phyloP scores from a whole-genome alignment of 2,888 invertebrate species.

The Drosophila longiperda region DNA sequence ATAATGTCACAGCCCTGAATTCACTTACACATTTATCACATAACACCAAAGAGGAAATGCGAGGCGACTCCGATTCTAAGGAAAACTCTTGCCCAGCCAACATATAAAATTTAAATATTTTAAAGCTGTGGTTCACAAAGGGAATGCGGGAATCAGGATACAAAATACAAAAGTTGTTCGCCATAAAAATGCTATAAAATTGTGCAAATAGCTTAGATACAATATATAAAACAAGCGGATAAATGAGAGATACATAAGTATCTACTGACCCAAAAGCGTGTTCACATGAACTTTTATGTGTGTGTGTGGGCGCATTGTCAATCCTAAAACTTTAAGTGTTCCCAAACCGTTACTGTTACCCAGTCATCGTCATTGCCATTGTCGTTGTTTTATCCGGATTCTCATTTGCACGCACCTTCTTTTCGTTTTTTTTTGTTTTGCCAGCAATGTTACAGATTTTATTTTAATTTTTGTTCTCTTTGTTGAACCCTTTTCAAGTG shows the following conservation, averaged over 20 bases:
- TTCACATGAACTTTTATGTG: conserved; percentile 65
- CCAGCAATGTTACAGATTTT: conserved; percentile 59
- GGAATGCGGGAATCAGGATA: conserved; percentile 9
- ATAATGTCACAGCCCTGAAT: conserved; percentile 29
- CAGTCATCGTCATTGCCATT: conserved; percentile 38
- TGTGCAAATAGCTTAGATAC: conserved; percentile 70
- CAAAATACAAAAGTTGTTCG: conserved; percentile 61
- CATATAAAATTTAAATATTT: conserved; percentile 75
- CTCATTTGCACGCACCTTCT: conserved; percentile 42
- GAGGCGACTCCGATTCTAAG: not conserved
- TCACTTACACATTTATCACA: conserved; percentile 3
- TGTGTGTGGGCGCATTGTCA: conserved; percentile 49
- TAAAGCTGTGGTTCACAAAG: conserved; percentile 39
- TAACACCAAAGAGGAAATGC: not conserved
- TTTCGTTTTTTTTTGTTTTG: conserved; percentile 2
- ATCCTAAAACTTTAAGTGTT: conserved; percentile 53
- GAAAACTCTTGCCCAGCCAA: conserved; percentile 17
- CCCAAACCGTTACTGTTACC: conserved; percentile 19
- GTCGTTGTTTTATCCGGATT: conserved; percentile 42
- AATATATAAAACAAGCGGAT: conserved; percentile 40
- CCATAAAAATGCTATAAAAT: conserved; percentile 78
- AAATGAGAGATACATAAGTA: conserved; percentile 48
- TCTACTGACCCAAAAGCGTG: conserved; percentile 75
- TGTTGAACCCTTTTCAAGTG: conserved; percentile 37
- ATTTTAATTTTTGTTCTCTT: conserved; percentile 53